Percentiles rank a stretch among this genome's conserved stretches.
phyloP scores from a whole-genome alignment of 2,113 vertebrate species.

The Urocitellus parryii region DNA sequence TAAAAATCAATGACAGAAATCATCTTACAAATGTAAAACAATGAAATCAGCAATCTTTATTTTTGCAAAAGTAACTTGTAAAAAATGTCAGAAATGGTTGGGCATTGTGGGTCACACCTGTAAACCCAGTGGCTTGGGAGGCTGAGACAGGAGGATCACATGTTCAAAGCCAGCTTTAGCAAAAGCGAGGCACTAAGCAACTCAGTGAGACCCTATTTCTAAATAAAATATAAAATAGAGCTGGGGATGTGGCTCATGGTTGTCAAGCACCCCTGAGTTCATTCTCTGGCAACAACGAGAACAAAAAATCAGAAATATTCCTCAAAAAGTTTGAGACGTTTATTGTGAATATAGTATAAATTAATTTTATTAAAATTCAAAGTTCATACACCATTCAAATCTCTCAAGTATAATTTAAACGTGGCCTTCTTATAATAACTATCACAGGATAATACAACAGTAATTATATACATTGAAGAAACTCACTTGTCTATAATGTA shows the following conservation, averaged over 20 bases:
- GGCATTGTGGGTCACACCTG: too few species aligned
- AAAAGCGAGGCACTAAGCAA: too few species aligned
- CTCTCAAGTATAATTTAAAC: conserved; percentile 35
- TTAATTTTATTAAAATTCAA: neutral
- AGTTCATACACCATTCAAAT: neutral
- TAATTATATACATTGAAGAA: conserved; percentile 40
- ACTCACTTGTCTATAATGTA: conserved; percentile 97
- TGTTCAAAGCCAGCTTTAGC: too few species aligned
- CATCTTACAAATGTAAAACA: conserved; percentile 16
- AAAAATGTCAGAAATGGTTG: neutral
- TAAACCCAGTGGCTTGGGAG: too few species aligned
- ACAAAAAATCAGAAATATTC: conserved; percentile 32
- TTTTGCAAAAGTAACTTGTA: neutral
- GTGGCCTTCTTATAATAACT: neutral
- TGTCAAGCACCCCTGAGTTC: too few species aligned
- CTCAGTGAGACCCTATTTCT: too few species aligned
- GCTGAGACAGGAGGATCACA: too few species aligned
- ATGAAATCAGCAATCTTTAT: conserved; percentile 10
- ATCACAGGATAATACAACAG: neutral
- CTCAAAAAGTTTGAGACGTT: conserved; percentile 16
- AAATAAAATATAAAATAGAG: too few species aligned
- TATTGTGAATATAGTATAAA: neutral
- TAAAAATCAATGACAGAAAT: conserved; percentile 40
- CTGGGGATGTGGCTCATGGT: too few species aligned
- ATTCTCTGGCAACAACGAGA: too few species aligned